A percentile compares a stretch with the other conserved stretches of the same genome.
Evolutionary conservation across 2,113 vertebrate species (phyloP).

Genomic region (Heterocephalus glaber): DNA sequence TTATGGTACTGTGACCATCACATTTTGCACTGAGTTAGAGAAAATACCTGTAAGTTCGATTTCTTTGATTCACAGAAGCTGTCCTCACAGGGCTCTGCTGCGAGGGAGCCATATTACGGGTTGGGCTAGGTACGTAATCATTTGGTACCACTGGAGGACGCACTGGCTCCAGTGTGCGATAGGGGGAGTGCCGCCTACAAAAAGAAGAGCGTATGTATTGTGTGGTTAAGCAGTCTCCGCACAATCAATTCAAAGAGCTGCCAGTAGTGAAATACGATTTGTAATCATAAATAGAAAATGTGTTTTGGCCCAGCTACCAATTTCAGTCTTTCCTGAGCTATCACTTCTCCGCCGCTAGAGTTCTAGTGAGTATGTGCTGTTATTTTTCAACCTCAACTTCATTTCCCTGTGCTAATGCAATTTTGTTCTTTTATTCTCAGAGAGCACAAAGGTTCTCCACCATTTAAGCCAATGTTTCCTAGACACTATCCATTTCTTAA

Average conservation of each 20-base stretch:
- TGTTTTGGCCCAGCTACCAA: slow-evolving; percentile 67
- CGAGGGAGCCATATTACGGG: slow-evolving; percentile 94
- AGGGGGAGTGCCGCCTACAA: slow-evolving; percentile 98
- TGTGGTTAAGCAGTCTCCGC: slow-evolving; percentile 73
- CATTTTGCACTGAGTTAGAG: slow-evolving; percentile 69
- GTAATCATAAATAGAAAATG: slow-evolving; percentile 62
- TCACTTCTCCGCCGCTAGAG: slow-evolving; percentile 18
- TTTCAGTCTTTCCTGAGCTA: slow-evolving; percentile 55
- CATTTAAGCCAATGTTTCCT: slow-evolving; percentile 38
- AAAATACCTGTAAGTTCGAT: slow-evolving; percentile 99
- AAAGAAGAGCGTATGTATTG: slow-evolving; percentile 80
- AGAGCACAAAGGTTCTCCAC: slow-evolving; percentile 43
- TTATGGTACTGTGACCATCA: slow-evolving; percentile 67
- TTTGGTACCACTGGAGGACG: slow-evolving; percentile 99
- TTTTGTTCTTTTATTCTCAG: slow-evolving; percentile 44
- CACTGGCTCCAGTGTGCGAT: slow-evolving; percentile 98
- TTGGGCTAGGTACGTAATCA: slow-evolving; percentile 99
- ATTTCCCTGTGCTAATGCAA: slow-evolving; percentile 52
- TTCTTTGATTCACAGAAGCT: slow-evolving; percentile 99
- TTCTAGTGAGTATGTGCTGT: neutral
- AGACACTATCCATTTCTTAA: neutral
- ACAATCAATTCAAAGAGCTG: slow-evolving; percentile 66
- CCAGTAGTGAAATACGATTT: slow-evolving; percentile 75
- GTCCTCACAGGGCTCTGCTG: slow-evolving; percentile 98
- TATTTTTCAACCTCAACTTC: slow-evolving; percentile 49